phyloP scores from a whole-genome alignment of 2,888 invertebrate species.

The Prenolepis imparis region DNA sequence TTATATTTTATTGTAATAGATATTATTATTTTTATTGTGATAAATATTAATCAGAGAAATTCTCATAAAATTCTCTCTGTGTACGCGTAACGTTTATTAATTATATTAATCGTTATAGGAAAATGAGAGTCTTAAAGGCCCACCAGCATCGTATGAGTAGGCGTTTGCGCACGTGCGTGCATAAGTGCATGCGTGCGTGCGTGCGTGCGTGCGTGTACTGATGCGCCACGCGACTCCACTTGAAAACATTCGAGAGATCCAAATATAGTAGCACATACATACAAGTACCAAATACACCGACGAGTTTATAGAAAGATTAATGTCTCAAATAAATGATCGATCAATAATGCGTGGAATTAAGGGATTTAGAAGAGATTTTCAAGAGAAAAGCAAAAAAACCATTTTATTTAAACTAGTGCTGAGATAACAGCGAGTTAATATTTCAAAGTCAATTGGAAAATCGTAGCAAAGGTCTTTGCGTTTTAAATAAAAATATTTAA shows the following conservation, averaged over 20 bases:
- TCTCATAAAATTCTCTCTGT: no score
- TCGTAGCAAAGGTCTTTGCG: neutral
- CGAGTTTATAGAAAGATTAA: neutral
- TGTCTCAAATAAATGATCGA: conserved; percentile 17
- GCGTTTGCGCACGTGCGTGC: neutral
- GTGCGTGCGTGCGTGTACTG: neutral
- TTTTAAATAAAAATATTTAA: neutral
- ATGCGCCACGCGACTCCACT: conserved; percentile 70
- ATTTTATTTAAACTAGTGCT: conserved; percentile 8
- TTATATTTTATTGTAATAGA: no score
- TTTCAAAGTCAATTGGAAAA: no score
- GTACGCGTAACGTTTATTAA: conserved; percentile 25
- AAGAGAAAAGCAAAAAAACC: neutral
- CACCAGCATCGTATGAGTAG: neutral
- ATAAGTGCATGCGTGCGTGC: neutral
- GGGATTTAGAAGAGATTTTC: neutral
- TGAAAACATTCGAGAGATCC: conserved; percentile 58
- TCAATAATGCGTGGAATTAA: neutral
- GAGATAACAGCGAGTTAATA: neutral
- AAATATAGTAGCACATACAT: conserved; percentile 66
- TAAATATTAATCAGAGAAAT: no score
- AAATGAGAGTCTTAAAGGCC: neutral
- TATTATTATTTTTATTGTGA: no score
- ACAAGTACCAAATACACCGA: conserved; percentile 5
- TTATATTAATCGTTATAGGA: neutral